A percentile compares a stretch with the other conserved stretches of the same genome.
Evolutionary conservation across 2,113 vertebrate genomes (phyloP).

Genomic region (Alces alces): DNA sequence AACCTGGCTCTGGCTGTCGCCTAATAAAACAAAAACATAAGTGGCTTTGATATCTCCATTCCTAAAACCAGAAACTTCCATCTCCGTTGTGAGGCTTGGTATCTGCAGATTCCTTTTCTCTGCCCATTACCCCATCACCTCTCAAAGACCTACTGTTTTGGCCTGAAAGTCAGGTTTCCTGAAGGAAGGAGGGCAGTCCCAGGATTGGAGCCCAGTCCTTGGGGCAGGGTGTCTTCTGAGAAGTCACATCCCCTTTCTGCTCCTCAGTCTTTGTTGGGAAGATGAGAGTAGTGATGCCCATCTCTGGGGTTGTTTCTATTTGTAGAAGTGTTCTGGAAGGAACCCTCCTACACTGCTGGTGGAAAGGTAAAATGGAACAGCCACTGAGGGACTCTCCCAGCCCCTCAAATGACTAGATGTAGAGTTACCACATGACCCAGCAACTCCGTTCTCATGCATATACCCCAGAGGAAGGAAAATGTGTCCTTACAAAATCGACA

Average conservation of each 20-base stretch:
- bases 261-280: background rate
- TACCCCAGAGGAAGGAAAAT: background rate
- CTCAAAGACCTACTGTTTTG: background rate
- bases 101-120: background rate
- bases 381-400: background rate
- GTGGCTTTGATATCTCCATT: background rate
- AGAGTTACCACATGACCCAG: background rate
- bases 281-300: background rate
- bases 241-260: background rate
- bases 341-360: background rate
- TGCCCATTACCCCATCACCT: background rate
- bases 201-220: background rate
- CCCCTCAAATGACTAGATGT: background rate
- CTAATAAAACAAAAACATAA: conserved; percentile 42
- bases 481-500: background rate
- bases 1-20: conserved; percentile 33
- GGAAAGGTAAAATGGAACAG: background rate
- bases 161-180: background rate
- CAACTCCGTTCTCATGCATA: background rate
- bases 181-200: background rate
- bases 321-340: background rate
- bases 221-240: background rate
- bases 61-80: conserved; percentile 2
- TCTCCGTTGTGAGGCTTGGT: background rate
- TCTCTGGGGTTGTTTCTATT: background rate